Conservation (phyloP, 2,797 vertebrate genomes). For the Paratrypauchen microcephalus region DNA sequence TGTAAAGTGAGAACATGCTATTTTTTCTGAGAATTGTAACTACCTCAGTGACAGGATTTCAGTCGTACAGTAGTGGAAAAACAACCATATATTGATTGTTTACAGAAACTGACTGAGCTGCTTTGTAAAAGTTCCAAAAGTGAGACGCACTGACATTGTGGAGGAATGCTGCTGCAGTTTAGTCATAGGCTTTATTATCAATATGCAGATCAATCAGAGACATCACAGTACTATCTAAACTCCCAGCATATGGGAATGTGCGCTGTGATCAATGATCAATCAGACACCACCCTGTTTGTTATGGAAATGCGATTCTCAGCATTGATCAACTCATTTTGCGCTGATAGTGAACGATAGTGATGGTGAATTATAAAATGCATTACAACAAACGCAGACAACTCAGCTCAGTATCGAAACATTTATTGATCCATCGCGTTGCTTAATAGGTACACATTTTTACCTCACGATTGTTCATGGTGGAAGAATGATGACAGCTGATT, state of each 20-base stretch:
- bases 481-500: neutral
- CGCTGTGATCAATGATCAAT: too few species aligned
- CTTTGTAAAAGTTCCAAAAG: neutral
- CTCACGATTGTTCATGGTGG: neutral
- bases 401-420: neutral
- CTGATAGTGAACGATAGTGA: neutral
- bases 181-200: neutral
- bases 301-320: slow-evolving; percentile 4
- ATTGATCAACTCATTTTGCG: slow-evolving; percentile 9
- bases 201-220: slow-evolving; percentile 30
- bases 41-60: neutral
- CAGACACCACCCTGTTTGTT: neutral
- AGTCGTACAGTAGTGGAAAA: neutral
- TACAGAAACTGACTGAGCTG: neutral
- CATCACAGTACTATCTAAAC: too few species aligned
- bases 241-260: too few species aligned
- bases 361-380: neutral
- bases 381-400: neutral
- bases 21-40: neutral
- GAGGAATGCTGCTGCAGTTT: neutral
- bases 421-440: slow-evolving; percentile 13
- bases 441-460: neutral
- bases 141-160: neutral
- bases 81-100: slow-evolving; percentile 4
- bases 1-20: neutral